Percentiles rank a stretch among this genome's conserved stretches.
Evolutionary conservation across 2,797 vertebrate species (phyloP).

Genomic region (Remorina albescens): DNA sequence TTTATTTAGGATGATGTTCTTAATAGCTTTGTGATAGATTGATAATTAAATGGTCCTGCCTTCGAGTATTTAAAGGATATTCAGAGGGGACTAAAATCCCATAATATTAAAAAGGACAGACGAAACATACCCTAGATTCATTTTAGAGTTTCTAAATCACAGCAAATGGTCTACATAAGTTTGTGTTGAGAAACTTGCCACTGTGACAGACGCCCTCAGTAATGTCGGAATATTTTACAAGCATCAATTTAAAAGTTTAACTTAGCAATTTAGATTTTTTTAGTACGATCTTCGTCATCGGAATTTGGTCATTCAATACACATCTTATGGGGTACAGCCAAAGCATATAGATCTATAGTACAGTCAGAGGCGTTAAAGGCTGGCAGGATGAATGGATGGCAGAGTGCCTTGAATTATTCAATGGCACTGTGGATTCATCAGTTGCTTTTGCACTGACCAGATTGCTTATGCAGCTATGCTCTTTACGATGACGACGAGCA

Average conservation of each 20-base stretch:
- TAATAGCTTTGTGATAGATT: slow-evolving; percentile 71
- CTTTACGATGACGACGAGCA: slow-evolving; percentile 41
- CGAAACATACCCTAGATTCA: slow-evolving; percentile 60
- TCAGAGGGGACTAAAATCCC: slow-evolving; percentile 60
- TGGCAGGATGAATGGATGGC: slow-evolving; percentile 75
- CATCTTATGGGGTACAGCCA: slow-evolving; percentile 60
- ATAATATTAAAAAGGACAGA: slow-evolving; percentile 53
- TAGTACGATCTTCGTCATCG: slow-evolving; percentile 46
- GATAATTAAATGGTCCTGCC: slow-evolving; percentile 67
- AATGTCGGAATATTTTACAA: not conserved
- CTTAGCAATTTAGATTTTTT: too few species aligned
- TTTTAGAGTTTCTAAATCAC: slow-evolving; percentile 36
- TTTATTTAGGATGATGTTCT: slow-evolving; percentile 48
- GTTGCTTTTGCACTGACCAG: slow-evolving; percentile 61
- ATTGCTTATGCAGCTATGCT: slow-evolving; percentile 66
- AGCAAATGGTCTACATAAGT: slow-evolving; percentile 36
- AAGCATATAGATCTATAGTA: slow-evolving; percentile 79
- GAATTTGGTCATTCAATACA: slow-evolving; percentile 70
- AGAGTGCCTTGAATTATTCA: slow-evolving; percentile 82
- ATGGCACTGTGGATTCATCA: slow-evolving; percentile 65
- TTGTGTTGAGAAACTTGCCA: slow-evolving; percentile 24
- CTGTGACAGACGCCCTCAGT: not conserved
- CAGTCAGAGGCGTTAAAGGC: slow-evolving; percentile 78
- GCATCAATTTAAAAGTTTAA: slow-evolving; percentile 36
- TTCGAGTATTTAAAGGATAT: slow-evolving; percentile 66